Evolutionary conservation across 1,140 invertebrate species (phyloP).

Genomic region (Pseudomyrmex sp.): DNA sequence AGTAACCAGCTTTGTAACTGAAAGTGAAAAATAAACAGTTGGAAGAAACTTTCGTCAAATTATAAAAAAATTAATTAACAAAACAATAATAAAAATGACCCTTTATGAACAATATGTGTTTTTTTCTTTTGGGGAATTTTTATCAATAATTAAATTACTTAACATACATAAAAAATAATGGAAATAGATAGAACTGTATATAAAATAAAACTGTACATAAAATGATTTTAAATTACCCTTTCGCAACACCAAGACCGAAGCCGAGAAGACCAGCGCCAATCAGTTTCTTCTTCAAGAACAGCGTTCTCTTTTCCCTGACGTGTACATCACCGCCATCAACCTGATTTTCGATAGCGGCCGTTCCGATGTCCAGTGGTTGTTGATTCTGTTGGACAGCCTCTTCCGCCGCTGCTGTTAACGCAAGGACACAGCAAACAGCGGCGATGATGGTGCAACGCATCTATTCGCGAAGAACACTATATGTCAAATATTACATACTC

Average conservation of each 20-base stretch:
- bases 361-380: conserved; percentile 47
- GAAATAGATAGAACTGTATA: not conserved
- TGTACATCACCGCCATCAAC: conserved; percentile 20
- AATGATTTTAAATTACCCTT: conserved; percentile 74
- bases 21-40: conserved; percentile 38
- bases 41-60: not conserved
- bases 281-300: conserved; percentile 81
- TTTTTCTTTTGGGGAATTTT: not conserved
- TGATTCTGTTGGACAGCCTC: conserved; percentile 56
- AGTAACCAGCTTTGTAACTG: conserved; percentile 80
- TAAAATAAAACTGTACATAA: not conserved
- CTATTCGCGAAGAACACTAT: conserved; percentile 59
- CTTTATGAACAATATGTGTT: no score
- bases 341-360: conserved; percentile 13
- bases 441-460: conserved; percentile 72
- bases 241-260: conserved; percentile 79
- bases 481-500: not conserved
- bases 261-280: conserved; percentile 81
- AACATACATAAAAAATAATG: not conserved
- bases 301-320: conserved; percentile 77
- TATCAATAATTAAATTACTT: conserved; percentile 25
- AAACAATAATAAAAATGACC: no score
- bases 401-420: conserved; percentile 60
- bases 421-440: conserved; percentile 65
- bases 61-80: not conserved